Evolutionary conservation across 2,113 vertebrate genomes (phyloP).

Genomic region (Mystacornis crossleyi): DNA sequence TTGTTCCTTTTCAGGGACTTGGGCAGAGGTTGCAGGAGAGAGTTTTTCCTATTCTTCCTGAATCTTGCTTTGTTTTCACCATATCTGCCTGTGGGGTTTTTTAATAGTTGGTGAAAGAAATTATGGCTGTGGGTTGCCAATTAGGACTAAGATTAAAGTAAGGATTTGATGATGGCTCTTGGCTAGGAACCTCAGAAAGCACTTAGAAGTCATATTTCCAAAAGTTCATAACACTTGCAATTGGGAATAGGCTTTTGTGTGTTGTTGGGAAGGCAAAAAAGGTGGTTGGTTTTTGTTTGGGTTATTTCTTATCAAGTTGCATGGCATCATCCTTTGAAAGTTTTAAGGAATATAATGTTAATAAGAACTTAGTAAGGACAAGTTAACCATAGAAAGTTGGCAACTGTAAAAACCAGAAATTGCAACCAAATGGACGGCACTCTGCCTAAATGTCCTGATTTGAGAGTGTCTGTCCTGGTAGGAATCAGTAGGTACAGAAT

Average conservation of each 20-base stretch:
- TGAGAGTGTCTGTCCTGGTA: not conserved
- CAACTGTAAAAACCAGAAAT: not conserved
- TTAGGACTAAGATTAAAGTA: not conserved
- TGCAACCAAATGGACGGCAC: not conserved
- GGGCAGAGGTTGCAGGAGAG: not conserved
- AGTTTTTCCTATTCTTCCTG: not conserved
- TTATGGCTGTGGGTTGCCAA: not conserved
- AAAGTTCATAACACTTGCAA: not conserved
- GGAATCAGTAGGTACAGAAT: not conserved
- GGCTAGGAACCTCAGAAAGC: not conserved
- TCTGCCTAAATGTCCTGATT: not conserved
- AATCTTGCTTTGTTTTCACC: not conserved
- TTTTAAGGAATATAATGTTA: not conserved
- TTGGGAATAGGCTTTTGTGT: not conserved
- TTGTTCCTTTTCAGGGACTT: not conserved
- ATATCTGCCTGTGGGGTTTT: not conserved
- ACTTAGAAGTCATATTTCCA: not conserved
- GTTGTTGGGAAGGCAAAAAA: not conserved
- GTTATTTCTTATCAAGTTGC: not conserved
- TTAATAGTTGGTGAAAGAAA: not conserved
- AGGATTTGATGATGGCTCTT: not conserved
- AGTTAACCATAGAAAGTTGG: not conserved
- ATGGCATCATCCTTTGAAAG: not conserved
- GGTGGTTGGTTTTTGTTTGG: not conserved
- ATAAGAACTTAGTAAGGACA: not conserved